A percentile compares a stretch with the other conserved stretches of the same genome.
These are phyloP conservation scores for Sylvilagus floridanus DNA, from an alignment of 2,797 vertebrate species.

Conservation along the genomic window DNA sequence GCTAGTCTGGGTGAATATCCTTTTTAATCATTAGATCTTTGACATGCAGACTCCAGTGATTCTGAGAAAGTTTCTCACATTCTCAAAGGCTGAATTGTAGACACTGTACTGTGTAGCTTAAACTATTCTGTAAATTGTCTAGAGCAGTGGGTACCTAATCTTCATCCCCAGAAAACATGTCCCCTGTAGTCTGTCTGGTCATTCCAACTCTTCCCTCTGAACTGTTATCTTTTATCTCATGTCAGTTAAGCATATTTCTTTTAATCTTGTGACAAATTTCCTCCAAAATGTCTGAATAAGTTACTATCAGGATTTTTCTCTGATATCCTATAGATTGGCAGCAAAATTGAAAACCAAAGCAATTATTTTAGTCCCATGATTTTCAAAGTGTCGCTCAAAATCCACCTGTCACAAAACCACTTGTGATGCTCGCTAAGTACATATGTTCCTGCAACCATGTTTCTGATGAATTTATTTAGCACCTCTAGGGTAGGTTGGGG, in stretches of 20 bases:
- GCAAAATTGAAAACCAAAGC: constrained; percentile 33
- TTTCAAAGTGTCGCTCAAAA: constrained; percentile 41
- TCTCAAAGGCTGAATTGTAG: constrained; percentile 3
- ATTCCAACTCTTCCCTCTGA: constrained; percentile 26
- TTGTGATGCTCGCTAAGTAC: neutral
- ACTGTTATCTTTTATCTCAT: neutral
- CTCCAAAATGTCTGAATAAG: neutral
- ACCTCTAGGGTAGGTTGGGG: neutral
- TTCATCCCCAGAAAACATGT: neutral
- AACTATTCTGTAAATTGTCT: constrained; percentile 1
- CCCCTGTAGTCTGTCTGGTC: neutral
- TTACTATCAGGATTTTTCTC: neutral
- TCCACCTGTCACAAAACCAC: neutral
- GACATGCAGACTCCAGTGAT: neutral
- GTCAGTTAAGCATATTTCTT: neutral
- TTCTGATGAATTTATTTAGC: neutral
- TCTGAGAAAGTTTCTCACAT: neutral
- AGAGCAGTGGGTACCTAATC: neutral
- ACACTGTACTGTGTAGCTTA: neutral
- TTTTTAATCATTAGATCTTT: neutral
- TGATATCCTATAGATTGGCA: neutral
- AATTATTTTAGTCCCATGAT: constrained; percentile 1
- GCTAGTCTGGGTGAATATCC: neutral
- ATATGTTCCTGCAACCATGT: neutral
- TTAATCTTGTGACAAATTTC: constrained; percentile 17